These are phyloP conservation scores for Peromyscus aztecus DNA, from an alignment of 2,797 vertebrate species.

Conservation along the genomic window DNA sequence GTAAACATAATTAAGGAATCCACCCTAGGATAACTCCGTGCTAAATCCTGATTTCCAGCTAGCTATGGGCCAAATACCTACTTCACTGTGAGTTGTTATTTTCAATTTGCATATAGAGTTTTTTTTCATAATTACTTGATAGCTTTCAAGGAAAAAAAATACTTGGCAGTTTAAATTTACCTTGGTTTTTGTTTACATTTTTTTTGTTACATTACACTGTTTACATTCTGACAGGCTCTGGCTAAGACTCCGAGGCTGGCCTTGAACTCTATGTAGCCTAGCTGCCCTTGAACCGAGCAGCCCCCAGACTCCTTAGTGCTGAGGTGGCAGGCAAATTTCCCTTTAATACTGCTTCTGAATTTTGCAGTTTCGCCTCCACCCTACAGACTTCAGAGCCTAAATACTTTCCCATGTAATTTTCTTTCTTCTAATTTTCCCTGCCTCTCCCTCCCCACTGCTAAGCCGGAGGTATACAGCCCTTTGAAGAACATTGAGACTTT, in stretches of 20 bases:
- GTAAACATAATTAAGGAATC: neutral
- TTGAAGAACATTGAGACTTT: constrained; percentile 76
- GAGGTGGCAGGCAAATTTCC: neutral
- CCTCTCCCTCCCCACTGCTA: constrained; percentile 36
- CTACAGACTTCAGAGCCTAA: neutral
- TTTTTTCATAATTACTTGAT: neutral
- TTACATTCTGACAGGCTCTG: neutral
- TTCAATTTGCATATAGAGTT: neutral
- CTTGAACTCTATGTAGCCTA: neutral
- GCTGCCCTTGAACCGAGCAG: neutral
- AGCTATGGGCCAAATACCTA: neutral
- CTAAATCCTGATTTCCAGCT: constrained; percentile 3
- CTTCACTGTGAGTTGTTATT: neutral
- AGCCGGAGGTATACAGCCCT: constrained; percentile 71
- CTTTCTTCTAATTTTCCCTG: constrained; percentile 12
- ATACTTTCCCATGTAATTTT: neutral
- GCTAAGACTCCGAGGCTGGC: neutral
- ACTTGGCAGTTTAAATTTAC: constrained; percentile 12
- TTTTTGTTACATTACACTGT: neutral
- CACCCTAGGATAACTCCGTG: neutral
- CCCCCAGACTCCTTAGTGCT: neutral
- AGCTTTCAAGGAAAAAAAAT: neutral
- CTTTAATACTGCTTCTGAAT: neutral
- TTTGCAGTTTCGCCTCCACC: neutral
- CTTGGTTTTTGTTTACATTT: neutral